Conservation (phyloP, 1,140 invertebrate species). For the Plectus sambesii region DNA sequence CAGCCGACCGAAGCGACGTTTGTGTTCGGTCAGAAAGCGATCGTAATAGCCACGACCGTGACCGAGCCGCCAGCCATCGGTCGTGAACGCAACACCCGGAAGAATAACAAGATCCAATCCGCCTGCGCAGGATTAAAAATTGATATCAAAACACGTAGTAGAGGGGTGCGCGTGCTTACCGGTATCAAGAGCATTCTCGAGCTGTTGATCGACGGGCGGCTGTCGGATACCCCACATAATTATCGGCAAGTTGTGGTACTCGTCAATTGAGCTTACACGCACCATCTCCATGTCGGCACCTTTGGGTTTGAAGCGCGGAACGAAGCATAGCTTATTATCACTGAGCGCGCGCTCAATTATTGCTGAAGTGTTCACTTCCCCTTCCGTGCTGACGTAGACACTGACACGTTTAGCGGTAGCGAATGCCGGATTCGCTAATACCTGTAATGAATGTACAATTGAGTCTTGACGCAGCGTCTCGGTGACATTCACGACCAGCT, state of each 20-base stretch:
- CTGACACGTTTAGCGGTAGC: constrained; percentile 11
- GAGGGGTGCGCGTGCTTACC: too few species aligned
- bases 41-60: constrained; percentile 22
- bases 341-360: constrained; percentile 10
- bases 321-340: constrained; percentile 13
- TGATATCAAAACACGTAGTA: neutral
- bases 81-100: constrained; percentile 22
- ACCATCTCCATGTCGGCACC: constrained; percentile 14
- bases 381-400: constrained; percentile 13
- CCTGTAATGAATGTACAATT: too few species aligned
- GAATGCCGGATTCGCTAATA: too few species aligned
- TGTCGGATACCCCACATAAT: constrained; percentile 14
- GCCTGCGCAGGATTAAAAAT: constrained; percentile 1
- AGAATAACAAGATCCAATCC: constrained; percentile 18
- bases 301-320: constrained; percentile 15
- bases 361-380: constrained; percentile 16
- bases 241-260: constrained; percentile 11
- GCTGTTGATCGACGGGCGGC: neutral
- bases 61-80: constrained; percentile 14
- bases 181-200: constrained; percentile 9
- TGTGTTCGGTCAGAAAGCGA: constrained; percentile 16
- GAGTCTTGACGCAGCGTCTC: too few species aligned
- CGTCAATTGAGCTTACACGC: constrained; percentile 4
- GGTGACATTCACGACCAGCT: too few species aligned
- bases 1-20: constrained; percentile 1